Evolutionary conservation across 2,797 vertebrate species (phyloP).

Genomic region (Arctocebus calabarensis): DNA sequence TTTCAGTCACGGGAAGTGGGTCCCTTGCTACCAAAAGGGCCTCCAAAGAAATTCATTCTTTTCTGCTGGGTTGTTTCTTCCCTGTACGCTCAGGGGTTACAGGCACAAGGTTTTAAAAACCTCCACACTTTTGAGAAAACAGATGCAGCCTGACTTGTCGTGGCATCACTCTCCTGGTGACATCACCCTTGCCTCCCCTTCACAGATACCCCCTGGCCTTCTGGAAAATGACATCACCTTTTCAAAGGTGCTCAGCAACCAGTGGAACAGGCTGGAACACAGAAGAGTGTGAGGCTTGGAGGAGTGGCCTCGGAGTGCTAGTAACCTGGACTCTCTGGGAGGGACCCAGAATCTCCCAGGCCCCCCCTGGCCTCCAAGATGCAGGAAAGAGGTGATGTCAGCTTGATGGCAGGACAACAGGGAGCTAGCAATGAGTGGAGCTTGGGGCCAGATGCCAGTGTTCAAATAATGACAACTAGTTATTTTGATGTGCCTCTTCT

Average conservation of each 20-base stretch:
- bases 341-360: neutral
- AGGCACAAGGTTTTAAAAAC: neutral
- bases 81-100: neutral
- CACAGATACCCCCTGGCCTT: neutral
- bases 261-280: neutral
- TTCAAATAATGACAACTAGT: too few relatives aligned
- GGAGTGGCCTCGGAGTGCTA: too few relatives aligned
- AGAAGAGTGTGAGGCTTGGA: neutral
- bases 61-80: neutral
- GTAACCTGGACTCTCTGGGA: neutral
- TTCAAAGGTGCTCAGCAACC: neutral
- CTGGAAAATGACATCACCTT: neutral
- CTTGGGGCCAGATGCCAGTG: rapidly evolving
- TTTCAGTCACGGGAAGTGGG: neutral
- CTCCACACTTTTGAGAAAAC: neutral
- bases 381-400: neutral
- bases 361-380: neutral
- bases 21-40: neutral
- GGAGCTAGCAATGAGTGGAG: rapidly evolving
- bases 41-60: neutral
- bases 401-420: rapidly evolving
- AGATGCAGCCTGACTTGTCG: neutral
- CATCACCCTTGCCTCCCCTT: neutral
- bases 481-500: neutral
- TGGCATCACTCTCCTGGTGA: neutral